Percentiles rank a stretch among this genome's conserved stretches.
These are phyloP conservation scores for Globia sparganii DNA, from an alignment of 2,888 invertebrate species.

Conservation along the genomic window DNA sequence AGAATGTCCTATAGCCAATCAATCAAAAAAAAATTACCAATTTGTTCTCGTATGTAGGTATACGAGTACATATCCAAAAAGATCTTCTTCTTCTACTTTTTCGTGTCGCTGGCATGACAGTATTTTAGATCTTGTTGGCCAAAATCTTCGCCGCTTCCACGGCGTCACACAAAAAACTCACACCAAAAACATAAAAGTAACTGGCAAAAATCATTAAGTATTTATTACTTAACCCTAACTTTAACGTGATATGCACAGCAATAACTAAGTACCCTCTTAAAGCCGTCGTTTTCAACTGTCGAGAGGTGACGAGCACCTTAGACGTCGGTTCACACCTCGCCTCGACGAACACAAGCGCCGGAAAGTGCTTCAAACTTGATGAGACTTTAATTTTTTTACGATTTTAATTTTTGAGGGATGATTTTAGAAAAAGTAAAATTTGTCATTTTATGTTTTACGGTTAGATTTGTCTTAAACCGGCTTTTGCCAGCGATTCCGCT, in stretches of 20 bases:
- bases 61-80: too few species aligned
- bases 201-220: not conserved
- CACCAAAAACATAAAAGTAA: not conserved
- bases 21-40: not conserved
- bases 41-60: too few species aligned
- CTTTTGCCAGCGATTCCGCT: too few species aligned
- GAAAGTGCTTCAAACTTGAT: conserved; percentile 23
- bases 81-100: too few species aligned
- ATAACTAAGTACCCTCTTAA: not conserved
- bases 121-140: too few species aligned
- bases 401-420: not conserved
- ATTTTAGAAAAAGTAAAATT: not conserved
- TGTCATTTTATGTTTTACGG: not conserved
- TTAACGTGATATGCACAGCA: not conserved
- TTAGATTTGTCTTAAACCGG: not conserved
- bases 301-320: conserved; percentile 9
- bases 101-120: too few species aligned
- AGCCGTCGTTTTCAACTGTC: conserved; percentile 4
- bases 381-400: conserved; percentile 7
- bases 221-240: not conserved
- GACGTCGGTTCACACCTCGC: conserved; percentile 30
- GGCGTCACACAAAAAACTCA: not conserved
- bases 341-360: conserved; percentile 6
- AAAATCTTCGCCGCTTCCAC: too few species aligned
- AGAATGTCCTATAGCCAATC: not conserved